Conservation (phyloP, 2,888 invertebrate genomes). For the Stegophylla sp. region DNA sequence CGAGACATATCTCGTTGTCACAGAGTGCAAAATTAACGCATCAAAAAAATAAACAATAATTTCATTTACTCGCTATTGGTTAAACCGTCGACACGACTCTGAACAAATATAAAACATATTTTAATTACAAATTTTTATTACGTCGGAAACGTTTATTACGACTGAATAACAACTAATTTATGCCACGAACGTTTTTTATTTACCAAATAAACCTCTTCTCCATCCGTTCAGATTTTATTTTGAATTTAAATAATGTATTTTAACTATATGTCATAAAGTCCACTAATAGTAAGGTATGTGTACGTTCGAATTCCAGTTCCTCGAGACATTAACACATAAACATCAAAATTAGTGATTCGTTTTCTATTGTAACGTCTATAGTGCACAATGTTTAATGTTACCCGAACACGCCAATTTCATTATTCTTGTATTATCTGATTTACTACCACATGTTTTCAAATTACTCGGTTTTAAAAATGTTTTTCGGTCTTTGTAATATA, state of each 20-base stretch:
- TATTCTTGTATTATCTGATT: slow-evolving; percentile 49
- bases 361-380: slow-evolving; percentile 30
- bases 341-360: slow-evolving; percentile 43
- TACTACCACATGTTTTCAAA: slow-evolving; percentile 25
- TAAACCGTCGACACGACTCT: not conserved
- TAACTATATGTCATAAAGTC: slow-evolving; percentile 28
- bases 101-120: slow-evolving; percentile 51
- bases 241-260: slow-evolving; percentile 33
- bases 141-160: slow-evolving; percentile 14
- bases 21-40: not conserved
- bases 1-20: not conserved
- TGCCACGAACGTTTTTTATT: slow-evolving; percentile 4
- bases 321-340: slow-evolving; percentile 48
- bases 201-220: slow-evolving; percentile 21
- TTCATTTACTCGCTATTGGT: slow-evolving; percentile 20
- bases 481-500: not conserved
- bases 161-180: slow-evolving; percentile 14
- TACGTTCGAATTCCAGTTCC: slow-evolving; percentile 16
- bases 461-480: slow-evolving; percentile 13
- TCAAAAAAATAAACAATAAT: slow-evolving; percentile 2
- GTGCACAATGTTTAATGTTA: slow-evolving; percentile 41
- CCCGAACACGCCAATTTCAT: slow-evolving; percentile 52
- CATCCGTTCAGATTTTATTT: slow-evolving; percentile 26
- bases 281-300: not conserved
- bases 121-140: slow-evolving; percentile 12